phyloP scores from a whole-genome alignment of 1,140 invertebrate genomes.

The Trissolcus basalis region DNA sequence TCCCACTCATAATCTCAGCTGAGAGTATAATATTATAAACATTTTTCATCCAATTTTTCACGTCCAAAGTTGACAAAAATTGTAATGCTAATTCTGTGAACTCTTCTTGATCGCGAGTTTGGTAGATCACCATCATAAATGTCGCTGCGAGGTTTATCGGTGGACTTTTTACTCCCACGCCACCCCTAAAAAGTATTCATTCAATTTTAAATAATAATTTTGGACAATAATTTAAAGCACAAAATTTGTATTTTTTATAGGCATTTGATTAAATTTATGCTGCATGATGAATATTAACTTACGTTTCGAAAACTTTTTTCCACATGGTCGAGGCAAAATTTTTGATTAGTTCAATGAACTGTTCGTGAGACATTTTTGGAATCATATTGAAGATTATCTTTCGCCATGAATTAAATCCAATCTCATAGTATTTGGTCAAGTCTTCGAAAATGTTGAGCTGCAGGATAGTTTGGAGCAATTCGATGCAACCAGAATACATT shows the following conservation, averaged over 20 bases:
- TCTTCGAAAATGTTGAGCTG: conserved; percentile 42
- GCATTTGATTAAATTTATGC: conserved; percentile 2
- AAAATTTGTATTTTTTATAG: neutral
- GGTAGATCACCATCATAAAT: conserved; percentile 71
- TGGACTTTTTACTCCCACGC: conserved; percentile 61
- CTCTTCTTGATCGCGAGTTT: conserved; percentile 38
- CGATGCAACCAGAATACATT: conserved; percentile 43
- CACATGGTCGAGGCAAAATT: conserved; percentile 56
- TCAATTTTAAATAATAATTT: no score
- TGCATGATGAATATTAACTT: conserved; percentile 28
- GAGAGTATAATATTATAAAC: conserved; percentile 63
- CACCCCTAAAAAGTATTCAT: conserved; percentile 58
- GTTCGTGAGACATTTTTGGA: conserved; percentile 24
- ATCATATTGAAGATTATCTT: conserved; percentile 22
- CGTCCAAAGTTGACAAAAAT: conserved; percentile 63
- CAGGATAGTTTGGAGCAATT: conserved; percentile 65
- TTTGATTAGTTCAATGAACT: conserved; percentile 56
- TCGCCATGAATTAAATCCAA: conserved; percentile 34
- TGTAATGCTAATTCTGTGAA: conserved; percentile 54
- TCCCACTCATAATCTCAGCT: conserved; percentile 67
- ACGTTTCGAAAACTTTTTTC: conserved; percentile 62
- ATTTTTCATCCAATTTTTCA: conserved; percentile 63
- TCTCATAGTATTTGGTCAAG: conserved; percentile 27
- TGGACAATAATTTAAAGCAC: no score
- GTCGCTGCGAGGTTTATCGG: conserved; percentile 70